Conservation (phyloP, 53 echinoderm and acorn worm species). For the Echinometra lucunter region DNA sequence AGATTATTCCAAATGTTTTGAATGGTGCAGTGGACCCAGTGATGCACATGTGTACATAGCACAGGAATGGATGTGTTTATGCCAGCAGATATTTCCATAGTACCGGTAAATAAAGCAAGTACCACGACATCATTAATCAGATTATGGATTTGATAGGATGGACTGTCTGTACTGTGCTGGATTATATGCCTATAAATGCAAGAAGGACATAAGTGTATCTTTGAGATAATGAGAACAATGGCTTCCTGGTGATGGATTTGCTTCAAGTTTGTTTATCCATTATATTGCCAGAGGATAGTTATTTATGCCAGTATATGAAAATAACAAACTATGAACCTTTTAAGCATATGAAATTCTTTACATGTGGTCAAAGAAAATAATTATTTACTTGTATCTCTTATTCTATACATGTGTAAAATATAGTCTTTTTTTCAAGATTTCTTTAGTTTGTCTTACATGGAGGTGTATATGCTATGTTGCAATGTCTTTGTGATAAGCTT, state of each 20-base stretch:
- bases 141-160: not conserved
- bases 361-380: not conserved
- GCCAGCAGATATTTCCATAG: constrained; percentile 19
- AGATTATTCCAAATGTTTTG: not conserved
- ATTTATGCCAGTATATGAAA: not conserved
- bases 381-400: not conserved
- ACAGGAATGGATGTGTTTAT: not conserved
- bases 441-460: not conserved
- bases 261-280: not conserved
- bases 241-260: not conserved
- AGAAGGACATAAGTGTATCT: not conserved
- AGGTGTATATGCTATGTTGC: not conserved
- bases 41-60: not conserved
- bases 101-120: constrained; percentile 47
- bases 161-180: not conserved
- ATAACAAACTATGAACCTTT: not conserved
- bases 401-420: not conserved
- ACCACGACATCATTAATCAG: constrained; percentile 29
- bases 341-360: not conserved
- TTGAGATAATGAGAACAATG: not conserved
- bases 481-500: not conserved
- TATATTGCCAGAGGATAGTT: not conserved
- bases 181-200: not conserved
- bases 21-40: not conserved
- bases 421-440: not conserved